phyloP scores from a whole-genome alignment of 2,888 invertebrate species.

The Metopia argyrocephala region DNA sequence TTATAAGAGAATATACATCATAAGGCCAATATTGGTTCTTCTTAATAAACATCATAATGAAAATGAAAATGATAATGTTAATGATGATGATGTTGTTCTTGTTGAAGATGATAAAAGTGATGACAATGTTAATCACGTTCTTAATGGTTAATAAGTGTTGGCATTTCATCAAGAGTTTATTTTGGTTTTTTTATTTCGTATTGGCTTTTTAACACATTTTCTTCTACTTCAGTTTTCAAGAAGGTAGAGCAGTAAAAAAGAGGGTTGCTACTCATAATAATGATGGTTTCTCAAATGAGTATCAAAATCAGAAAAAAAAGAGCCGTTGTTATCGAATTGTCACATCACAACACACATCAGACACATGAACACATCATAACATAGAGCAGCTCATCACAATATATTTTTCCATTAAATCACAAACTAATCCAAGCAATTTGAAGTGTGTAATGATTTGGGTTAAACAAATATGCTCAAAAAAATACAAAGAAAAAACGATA shows the following conservation, averaged over 20 bases:
- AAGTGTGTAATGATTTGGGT: conserved; percentile 41
- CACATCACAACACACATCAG: background rate
- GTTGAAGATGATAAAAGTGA: conserved; percentile 3
- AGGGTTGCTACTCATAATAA: background rate
- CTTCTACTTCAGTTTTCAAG: conserved; percentile 9
- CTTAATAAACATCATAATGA: too few relatives aligned
- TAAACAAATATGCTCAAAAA: conserved; percentile 32
- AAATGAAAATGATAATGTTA: too few relatives aligned
- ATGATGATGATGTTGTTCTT: background rate
- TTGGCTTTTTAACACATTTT: background rate
- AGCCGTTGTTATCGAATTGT: conserved; percentile 19
- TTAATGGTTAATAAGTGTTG: conserved; percentile 24
- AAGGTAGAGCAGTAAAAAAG: background rate
- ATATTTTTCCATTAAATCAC: conserved; percentile 34
- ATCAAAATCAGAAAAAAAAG: conserved; percentile 33
- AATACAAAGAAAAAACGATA: background rate
- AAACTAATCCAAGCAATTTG: conserved; percentile 43
- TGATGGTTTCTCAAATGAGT: background rate
- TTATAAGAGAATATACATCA: background rate
- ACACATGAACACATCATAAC: background rate
- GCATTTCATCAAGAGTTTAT: background rate
- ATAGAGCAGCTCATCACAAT: background rate
- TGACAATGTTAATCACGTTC: conserved; percentile 39
- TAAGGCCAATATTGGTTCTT: conserved; percentile 4
- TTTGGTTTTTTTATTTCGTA: background rate